These are phyloP conservation scores for Cichlasoma orientale DNA, from an alignment of 2,797 vertebrate genomes.

Conservation along the genomic window DNA sequence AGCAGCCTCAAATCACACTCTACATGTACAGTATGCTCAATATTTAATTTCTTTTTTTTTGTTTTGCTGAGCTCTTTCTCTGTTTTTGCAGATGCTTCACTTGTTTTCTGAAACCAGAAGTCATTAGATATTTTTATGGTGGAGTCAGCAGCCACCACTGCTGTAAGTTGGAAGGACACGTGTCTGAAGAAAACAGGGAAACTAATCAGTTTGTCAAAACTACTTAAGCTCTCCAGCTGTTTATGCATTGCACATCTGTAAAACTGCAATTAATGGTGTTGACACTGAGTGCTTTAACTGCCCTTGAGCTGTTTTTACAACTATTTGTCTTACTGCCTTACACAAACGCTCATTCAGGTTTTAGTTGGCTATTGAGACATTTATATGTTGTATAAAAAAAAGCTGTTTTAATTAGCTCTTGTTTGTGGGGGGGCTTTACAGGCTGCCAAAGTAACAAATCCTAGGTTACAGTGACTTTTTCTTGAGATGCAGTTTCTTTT, in stretches of 20 bases:
- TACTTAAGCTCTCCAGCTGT: not conserved
- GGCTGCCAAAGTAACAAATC: conserved; percentile 21
- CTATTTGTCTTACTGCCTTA: conserved; percentile 2
- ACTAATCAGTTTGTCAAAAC: conserved; percentile 12
- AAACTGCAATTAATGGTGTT: conserved; percentile 14
- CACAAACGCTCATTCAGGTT: conserved; percentile 14
- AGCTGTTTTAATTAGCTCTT: not conserved
- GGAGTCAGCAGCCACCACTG: not conserved
- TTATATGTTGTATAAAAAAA: conserved; percentile 25
- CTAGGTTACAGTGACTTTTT: conserved; percentile 10
- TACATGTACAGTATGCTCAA: not conserved
- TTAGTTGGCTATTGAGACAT: conserved; percentile 22
- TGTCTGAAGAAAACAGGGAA: not conserved
- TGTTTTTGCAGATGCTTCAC: not conserved
- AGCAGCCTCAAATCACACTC: not conserved
- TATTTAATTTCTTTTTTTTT: not conserved
- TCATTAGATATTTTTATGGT: not conserved
- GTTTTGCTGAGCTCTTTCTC: not conserved
- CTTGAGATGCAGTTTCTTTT: conserved; percentile 14
- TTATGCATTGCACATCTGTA: not conserved
- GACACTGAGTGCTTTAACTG: not conserved
- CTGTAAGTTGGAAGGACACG: not conserved
- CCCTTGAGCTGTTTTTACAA: not conserved
- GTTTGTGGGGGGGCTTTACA: conserved; percentile 2
- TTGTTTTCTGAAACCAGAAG: not conserved